Evolutionary conservation across 53 echinoderm and acorn worm genomes (phyloP).

Genomic region (Actinopyga echinites): DNA sequence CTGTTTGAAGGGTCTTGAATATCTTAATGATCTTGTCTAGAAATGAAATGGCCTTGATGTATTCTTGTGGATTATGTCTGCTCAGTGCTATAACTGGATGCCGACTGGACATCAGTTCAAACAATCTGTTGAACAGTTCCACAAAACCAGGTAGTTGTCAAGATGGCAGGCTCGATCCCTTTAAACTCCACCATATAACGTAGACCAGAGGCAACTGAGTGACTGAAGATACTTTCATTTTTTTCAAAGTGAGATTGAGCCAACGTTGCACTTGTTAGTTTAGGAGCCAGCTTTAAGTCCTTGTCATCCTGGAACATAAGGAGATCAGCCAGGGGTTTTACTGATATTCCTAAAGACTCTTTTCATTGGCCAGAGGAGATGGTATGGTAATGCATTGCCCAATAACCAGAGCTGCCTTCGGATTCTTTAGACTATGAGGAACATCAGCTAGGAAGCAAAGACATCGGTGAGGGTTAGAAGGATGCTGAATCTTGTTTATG

Average conservation of each 20-base stretch:
- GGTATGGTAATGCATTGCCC: constrained; percentile 40
- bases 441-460: constrained; percentile 36
- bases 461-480: background rate
- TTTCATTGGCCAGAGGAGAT: background rate
- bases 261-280: constrained; percentile 37
- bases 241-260: constrained; percentile 69
- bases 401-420: constrained; percentile 64
- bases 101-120: constrained; percentile 64
- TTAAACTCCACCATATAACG: constrained; percentile 52
- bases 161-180: background rate
- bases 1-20: constrained; percentile 58
- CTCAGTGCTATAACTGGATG: constrained; percentile 68
- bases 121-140: constrained; percentile 60
- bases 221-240: constrained; percentile 77
- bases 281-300: constrained; percentile 65
- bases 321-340: constrained; percentile 53
- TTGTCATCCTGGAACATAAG: constrained; percentile 53
- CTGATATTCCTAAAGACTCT: background rate
- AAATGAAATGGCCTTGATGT: constrained; percentile 36
- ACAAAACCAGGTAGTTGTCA: constrained; percentile 66
- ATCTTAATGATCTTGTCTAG: constrained; percentile 37
- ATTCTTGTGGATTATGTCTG: constrained; percentile 44
- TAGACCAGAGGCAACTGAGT: constrained; percentile 44
- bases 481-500: constrained; percentile 18
- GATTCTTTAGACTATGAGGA: constrained; percentile 54